Evolutionary conservation across 2,888 invertebrate species (phyloP).

Genomic region (Hoplodrina blanda): DNA sequence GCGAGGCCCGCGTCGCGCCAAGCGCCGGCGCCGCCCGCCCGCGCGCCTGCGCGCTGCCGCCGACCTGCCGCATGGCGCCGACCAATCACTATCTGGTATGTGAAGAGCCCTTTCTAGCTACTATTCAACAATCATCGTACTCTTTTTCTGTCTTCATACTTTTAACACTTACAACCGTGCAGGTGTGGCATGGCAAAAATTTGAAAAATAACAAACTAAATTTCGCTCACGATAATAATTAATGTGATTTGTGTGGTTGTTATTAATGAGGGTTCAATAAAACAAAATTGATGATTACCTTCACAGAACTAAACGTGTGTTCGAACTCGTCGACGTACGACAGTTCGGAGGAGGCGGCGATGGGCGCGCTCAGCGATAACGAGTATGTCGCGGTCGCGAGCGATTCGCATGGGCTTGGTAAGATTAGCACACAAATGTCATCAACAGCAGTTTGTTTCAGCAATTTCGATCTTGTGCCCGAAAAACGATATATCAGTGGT

Average conservation of each 20-base stretch:
- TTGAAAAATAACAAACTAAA: too few species aligned
- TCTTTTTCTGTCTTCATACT: too few species aligned
- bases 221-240: too few species aligned
- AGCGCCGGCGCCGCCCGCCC: slow-evolving; percentile 68
- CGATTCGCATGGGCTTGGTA: slow-evolving; percentile 85
- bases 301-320: slow-evolving; percentile 88
- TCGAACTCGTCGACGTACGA: slow-evolving; percentile 92
- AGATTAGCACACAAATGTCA: slow-evolving; percentile 29
- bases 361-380: slow-evolving; percentile 91
- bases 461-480: too few species aligned
- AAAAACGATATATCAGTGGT: too few species aligned
- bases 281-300: slow-evolving; percentile 15
- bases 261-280: too few species aligned
- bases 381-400: slow-evolving; percentile 88
- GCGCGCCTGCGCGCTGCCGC: slow-evolving; percentile 59
- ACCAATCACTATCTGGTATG: slow-evolving; percentile 78
- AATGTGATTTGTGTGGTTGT: too few species aligned
- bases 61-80: slow-evolving; percentile 45
- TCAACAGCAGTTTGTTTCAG: too few species aligned
- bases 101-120: background rate
- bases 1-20: slow-evolving; percentile 62
- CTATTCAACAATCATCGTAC: too few species aligned
- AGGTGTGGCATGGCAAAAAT: too few species aligned
- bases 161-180: too few species aligned
- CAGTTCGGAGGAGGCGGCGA: slow-evolving; percentile 91